phyloP scores from a whole-genome alignment of 2,797 vertebrate species.

The Galago senegalensis region DNA sequence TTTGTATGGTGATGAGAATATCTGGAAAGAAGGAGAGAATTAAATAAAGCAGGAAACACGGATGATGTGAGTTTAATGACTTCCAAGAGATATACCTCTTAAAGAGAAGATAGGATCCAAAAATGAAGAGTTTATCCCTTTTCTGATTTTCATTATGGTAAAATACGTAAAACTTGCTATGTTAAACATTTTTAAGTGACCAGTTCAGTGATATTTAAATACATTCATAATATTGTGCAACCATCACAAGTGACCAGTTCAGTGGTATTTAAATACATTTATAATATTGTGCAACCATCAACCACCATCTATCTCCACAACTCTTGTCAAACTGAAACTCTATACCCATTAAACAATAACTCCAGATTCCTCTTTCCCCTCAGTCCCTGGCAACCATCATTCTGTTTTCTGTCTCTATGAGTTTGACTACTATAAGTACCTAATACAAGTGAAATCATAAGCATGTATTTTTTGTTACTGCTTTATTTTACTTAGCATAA shows the following conservation, averaged over 20 bases:
- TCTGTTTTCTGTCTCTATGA: neutral
- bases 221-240: neutral
- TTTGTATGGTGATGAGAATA: neutral
- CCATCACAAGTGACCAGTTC: neutral
- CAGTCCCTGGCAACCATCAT: neutral
- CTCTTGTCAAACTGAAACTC: neutral
- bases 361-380: no score
- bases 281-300: neutral
- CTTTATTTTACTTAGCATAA: neutral
- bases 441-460: neutral
- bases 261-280: neutral
- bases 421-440: neutral
- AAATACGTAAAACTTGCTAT: neutral
- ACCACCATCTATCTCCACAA: neutral
- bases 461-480: neutral
- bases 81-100: neutral
- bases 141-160: neutral
- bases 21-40: neutral
- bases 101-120: neutral
- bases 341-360: neutral
- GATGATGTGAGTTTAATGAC: neutral
- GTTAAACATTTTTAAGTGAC: neutral
- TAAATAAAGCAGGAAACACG: conserved; percentile 6
- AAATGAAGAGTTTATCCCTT: neutral
- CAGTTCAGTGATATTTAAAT: neutral